phyloP scores from a whole-genome alignment of 2,113 vertebrate genomes.

The Kryptolebias marmoratus region DNA sequence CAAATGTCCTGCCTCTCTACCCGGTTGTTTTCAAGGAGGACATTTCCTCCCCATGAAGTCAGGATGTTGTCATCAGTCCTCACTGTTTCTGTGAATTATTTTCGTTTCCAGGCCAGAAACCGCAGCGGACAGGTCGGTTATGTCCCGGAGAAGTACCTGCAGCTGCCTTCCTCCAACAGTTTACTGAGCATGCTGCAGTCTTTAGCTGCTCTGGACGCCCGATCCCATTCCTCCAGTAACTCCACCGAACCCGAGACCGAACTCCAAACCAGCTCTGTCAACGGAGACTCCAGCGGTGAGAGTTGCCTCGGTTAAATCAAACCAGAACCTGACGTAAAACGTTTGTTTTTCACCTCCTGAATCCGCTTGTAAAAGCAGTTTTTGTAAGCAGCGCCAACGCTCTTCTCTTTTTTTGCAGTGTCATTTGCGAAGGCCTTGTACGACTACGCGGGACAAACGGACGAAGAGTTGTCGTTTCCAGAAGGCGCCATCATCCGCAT shows the following conservation, averaged over 20 bases:
- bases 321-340: background rate
- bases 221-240: slow-evolving; percentile 95
- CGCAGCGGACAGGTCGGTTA: slow-evolving; percentile 94
- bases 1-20: no score
- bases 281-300: slow-evolving; percentile 85
- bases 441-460: slow-evolving; percentile 95
- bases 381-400: background rate
- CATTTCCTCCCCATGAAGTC: background rate
- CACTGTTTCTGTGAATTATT: background rate
- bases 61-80: background rate
- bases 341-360: background rate
- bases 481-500: slow-evolving; percentile 98
- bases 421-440: slow-evolving; percentile 85
- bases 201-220: slow-evolving; percentile 88
- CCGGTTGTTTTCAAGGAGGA: no score
- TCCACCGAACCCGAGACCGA: slow-evolving; percentile 89
- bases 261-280: slow-evolving; percentile 84
- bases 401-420: slow-evolving; percentile 29
- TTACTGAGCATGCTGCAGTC: slow-evolving; percentile 97
- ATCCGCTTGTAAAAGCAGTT: background rate
- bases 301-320: rapidly evolving
- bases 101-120: slow-evolving; percentile 87
- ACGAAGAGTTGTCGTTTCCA: slow-evolving; percentile 93
- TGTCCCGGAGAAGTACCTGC: slow-evolving; percentile 97
- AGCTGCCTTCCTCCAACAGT: slow-evolving; percentile 95